Conservation (phyloP, 2,113 vertebrate species). For the Malurus alboscapulatus region DNA sequence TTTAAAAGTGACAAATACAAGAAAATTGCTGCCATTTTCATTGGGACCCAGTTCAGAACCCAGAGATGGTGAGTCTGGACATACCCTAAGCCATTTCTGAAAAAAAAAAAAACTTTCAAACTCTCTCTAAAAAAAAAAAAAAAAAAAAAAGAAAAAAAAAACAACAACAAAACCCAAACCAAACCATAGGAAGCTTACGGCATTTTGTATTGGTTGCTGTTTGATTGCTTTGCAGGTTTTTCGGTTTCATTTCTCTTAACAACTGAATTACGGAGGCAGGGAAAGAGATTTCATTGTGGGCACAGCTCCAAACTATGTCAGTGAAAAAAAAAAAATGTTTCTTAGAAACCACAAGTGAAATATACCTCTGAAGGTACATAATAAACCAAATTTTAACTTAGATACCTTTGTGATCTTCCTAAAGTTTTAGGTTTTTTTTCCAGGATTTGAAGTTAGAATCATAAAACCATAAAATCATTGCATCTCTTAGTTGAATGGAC, state of each 20-base stretch:
- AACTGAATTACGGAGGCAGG: rapidly evolving
- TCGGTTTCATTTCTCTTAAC: background rate
- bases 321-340: background rate
- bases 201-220: background rate
- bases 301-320: background rate
- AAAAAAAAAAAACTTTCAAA: background rate
- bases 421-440: background rate
- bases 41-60: background rate
- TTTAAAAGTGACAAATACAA: background rate
- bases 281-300: background rate
- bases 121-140: background rate
- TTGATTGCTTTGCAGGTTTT: background rate
- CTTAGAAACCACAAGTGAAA: background rate
- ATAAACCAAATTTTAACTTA: background rate
- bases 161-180: rapidly evolving
- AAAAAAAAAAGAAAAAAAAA: background rate
- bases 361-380: background rate
- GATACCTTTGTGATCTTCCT: background rate
- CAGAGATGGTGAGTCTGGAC: background rate
- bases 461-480: background rate
- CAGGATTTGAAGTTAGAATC: background rate
- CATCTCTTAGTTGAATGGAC: background rate
- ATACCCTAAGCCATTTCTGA: background rate
- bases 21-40: background rate
- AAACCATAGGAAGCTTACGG: rapidly evolving